Evolutionary conservation across 1,140 invertebrate genomes (phyloP), one percentile per base, ranked within the genome.

Genomic region (Orchesella cincta): DNA sequence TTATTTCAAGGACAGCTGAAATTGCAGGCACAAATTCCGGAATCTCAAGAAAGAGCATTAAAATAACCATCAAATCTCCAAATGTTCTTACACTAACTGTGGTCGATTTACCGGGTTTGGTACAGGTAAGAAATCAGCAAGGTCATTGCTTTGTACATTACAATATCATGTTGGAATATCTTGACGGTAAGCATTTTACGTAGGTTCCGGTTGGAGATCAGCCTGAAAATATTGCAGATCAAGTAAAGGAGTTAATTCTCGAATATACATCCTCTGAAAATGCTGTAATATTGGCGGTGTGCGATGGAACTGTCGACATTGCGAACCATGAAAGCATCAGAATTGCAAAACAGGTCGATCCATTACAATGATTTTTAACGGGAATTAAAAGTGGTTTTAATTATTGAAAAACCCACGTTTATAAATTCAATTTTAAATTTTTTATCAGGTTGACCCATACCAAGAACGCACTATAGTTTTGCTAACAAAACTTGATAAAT

Each of bases 311-410:
- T 83, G 97, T 95, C 18, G 96, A 98, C 85, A 96, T 98, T 92
- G 95, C 96, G 1, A 98, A 95, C 5, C 97, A 94, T 78, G 96
- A 98, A 86, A 94, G 95, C 78, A 88, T 98, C 20, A 97, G 98
- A 86, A 87, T 98, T 80, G 94, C 96, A 23, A 94, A 95, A 86
- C 93, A 96, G 83, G 93, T 96, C 1, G 28, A 70, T 14, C 33
- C 12, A 2, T 16, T 18, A 33, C 26, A 18, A 26, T n/a, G n/a
- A n/a, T n/a, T n/a, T n/a, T n/a, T n/a, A n/a, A n/a, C n/a, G n/a
- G n/a, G n/a, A n/a, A n/a, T n/a, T n/a, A n/a, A n/a, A n/a, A n/a
- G n/a, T n/a, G n/a, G n/a, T n/a, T n/a, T n/a, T n/a, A n/a, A 95
- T 26, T 87, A 94, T 39, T 88, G 98, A 81, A 99, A 98, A 0